Base-by-base conservation (phyloP, 2,888 invertebrate species). In the Megamerina dolium region DNA sequence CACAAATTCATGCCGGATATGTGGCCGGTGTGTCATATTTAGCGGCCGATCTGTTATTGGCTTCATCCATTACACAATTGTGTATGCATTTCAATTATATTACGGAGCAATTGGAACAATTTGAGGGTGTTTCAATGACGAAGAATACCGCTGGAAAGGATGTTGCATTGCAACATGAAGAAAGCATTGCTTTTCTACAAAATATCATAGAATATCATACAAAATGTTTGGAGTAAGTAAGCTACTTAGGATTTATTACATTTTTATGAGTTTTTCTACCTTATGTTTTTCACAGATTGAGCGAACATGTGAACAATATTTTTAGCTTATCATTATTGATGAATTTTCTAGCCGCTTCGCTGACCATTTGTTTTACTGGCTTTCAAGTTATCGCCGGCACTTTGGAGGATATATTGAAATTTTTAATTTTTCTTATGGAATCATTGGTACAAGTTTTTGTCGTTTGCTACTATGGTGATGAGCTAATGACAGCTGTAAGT, bases 291-390 rank as follows among this genome's bases (percentile, higher is more conserved):
- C 16, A 10, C 42, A 65, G 65, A 13, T 49, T 66, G 23, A 61
- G 59, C 18, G 59, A 60, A 19, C 51, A 57, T 8, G 47, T 65
- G 4, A 64, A 66, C 47, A 51, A 37, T 21, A 63, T 63, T 30
- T 63, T 63, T 5, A 59, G 60, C 39, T 56, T 63, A 37, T 62
- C 66, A 4, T 55, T 68, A 14, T 37, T 68, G 3, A 54, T 65
- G 46, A 68, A 68, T 44, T 67, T 68, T 34, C 42, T 68, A 12
- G 58, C 63, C n/a, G 61, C 68, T 5, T 66, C 68, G 1, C 27
- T 63, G 50, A 65, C 64, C 2, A 61, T 68, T 17, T 68, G 68
- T 36, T 62, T 68, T 32, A 61, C 64, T 17, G 66, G 66, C 14
- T 68, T 68, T 53, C 64, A 68, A 50, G 57, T 63, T 32, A 67